These are phyloP conservation scores for Merluccius polli DNA, from an alignment of 2,797 vertebrate genomes.

Conservation along the genomic window DNA sequence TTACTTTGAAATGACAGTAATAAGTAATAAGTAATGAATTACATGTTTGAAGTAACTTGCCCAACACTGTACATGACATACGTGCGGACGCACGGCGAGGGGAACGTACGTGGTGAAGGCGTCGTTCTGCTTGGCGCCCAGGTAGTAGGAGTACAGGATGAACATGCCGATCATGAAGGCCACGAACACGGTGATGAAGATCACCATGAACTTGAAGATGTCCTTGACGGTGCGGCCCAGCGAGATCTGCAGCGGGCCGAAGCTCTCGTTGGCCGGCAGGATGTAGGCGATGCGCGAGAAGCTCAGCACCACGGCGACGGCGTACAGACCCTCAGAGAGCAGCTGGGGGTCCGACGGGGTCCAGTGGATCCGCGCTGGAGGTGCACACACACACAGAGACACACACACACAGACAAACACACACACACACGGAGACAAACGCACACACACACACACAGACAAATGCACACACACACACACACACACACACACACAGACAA, in stretches of 20 bases:
- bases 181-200: conserved; percentile 97
- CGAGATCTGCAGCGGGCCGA: conserved; percentile 98
- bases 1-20: too few species aligned
- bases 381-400: neutral
- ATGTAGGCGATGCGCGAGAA: conserved; percentile 99
- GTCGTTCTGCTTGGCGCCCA: conserved; percentile 94
- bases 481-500: neutral
- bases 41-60: too few species aligned
- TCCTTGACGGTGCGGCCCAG: conserved; percentile 97
- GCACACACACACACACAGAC: neutral
- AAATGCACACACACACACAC: neutral
- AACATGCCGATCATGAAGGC: conserved; percentile 99
- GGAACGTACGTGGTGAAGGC: conserved; percentile 93
- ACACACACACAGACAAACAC: neutral
- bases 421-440: neutral
- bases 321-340: conserved; percentile 94
- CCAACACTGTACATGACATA: too few species aligned
- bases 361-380: conserved; percentile 88
- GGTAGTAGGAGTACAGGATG: conserved; percentile 96
- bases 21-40: too few species aligned
- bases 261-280: conserved; percentile 96
- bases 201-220: conserved; percentile 99
- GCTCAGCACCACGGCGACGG: conserved; percentile 94
- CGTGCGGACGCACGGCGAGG: neutral
- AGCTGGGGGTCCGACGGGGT: conserved; percentile 94